These are phyloP conservation scores for Naso thynnoides DNA, from an alignment of 2,797 vertebrate genomes.

Conservation along the genomic window DNA sequence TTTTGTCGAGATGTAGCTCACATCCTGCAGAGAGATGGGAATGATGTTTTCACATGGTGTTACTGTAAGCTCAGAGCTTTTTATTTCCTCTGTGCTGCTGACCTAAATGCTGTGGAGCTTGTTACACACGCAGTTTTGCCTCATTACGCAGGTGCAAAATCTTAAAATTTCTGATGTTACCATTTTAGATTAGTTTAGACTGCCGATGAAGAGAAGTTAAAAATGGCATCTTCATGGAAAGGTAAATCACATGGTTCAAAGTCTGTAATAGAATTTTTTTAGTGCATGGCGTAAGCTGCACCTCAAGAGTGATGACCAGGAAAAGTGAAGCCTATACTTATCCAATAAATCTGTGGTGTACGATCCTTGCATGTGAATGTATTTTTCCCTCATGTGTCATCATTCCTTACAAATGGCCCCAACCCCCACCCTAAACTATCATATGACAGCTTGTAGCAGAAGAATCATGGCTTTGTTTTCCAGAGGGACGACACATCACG, in stretches of 20 bases:
- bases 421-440: conserved; percentile 64
- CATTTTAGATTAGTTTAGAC: not conserved
- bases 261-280: conserved; percentile 41
- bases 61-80: conserved; percentile 32
- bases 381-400: conserved; percentile 66
- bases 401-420: conserved; percentile 59
- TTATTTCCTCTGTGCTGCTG: conserved; percentile 26
- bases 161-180: not conserved
- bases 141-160: not conserved
- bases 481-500: conserved; percentile 44
- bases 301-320: conserved; percentile 49
- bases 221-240: conserved; percentile 33
- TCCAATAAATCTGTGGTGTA: conserved; percentile 67
- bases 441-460: conserved; percentile 63
- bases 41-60: conserved; percentile 39
- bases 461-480: conserved; percentile 73
- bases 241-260: conserved; percentile 28
- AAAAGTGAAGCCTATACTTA: conserved; percentile 61
- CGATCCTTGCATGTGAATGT: conserved; percentile 50
- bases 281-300: conserved; percentile 30
- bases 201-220: conserved; percentile 7
- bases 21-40: conserved; percentile 61
- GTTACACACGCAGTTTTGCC: conserved; percentile 13
- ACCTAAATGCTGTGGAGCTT: conserved; percentile 29
- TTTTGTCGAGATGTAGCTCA: conserved; percentile 52